Conservation (phyloP, 2,888 invertebrate species). For the Patella caerulea region DNA sequence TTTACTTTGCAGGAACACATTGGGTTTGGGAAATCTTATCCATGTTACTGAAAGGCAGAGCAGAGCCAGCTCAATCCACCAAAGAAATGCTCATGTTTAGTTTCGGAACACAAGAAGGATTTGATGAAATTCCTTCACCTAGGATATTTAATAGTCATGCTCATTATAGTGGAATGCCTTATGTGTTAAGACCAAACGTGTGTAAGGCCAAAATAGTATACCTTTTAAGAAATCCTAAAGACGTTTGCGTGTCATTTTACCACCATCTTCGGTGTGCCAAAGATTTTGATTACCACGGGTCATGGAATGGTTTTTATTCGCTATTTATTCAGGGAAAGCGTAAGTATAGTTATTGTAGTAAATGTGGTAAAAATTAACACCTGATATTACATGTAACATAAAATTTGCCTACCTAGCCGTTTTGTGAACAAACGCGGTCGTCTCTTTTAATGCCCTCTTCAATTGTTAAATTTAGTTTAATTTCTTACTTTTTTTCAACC, state of each 20-base stretch:
- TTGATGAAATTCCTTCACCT: constrained; percentile 27
- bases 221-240: constrained; percentile 36
- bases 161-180: constrained; percentile 23
- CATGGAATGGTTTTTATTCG: constrained; percentile 39
- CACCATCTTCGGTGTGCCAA: constrained; percentile 26
- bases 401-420: too few species aligned
- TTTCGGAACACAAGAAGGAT: constrained; percentile 23
- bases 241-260: constrained; percentile 38
- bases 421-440: too few species aligned
- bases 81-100: constrained; percentile 30
- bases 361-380: not conserved
- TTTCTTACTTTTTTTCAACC: too few species aligned
- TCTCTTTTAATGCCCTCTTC: too few species aligned
- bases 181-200: constrained; percentile 8
- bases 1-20: constrained; percentile 32
- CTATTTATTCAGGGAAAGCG: constrained; percentile 42
- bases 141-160: constrained; percentile 35
- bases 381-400: too few species aligned
- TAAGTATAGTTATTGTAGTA: constrained; percentile 16
- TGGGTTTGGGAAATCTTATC: constrained; percentile 38
- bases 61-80: constrained; percentile 17
- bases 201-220: constrained; percentile 31
- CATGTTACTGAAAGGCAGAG: constrained; percentile 28
- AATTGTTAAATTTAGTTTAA: too few species aligned
- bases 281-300: constrained; percentile 42